These are phyloP conservation scores for Saccostrea cuccullata DNA, from an alignment of 1,140 invertebrate species.

Conservation along the genomic window DNA sequence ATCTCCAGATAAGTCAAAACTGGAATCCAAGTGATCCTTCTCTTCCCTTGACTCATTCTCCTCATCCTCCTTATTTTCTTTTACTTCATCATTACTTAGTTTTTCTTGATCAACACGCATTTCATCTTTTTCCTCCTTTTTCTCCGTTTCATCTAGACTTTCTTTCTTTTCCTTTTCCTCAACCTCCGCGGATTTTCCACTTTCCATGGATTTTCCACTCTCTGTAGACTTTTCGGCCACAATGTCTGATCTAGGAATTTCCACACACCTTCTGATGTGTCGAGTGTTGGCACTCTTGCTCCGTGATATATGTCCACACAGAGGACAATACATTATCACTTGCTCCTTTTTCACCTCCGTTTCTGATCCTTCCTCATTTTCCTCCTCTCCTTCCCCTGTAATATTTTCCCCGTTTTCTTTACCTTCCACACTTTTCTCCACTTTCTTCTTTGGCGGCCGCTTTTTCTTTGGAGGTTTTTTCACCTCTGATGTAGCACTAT, in stretches of 20 bases:
- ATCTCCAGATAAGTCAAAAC: slow-evolving; percentile 41
- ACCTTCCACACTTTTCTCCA: slow-evolving; percentile 43
- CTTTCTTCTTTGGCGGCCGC: slow-evolving; percentile 34
- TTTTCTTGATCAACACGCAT: neutral
- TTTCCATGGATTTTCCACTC: slow-evolving; percentile 39
- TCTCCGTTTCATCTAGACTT: slow-evolving; percentile 3
- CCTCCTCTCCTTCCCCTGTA: slow-evolving; percentile 40
- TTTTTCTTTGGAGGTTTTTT: slow-evolving; percentile 46
- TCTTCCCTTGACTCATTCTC: slow-evolving; percentile 47
- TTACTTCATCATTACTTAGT: neutral
- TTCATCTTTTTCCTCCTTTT: slow-evolving; percentile 30
- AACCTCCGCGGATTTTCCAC: neutral
- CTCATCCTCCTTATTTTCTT: neutral
- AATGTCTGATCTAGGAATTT: slow-evolving; percentile 40
- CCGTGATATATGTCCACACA: slow-evolving; percentile 51
- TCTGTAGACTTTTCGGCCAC: neutral
- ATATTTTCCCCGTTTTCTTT: slow-evolving; percentile 21
- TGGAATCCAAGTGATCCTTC: slow-evolving; percentile 45
- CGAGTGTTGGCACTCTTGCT: slow-evolving; percentile 55
- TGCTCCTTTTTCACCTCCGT: slow-evolving; percentile 35
- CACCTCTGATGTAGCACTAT: slow-evolving; percentile 12
- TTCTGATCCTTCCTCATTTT: slow-evolving; percentile 37
- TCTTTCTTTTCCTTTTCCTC: slow-evolving; percentile 41
- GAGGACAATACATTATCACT: slow-evolving; percentile 43
- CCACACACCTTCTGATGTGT: slow-evolving; percentile 44